Percentiles rank a stretch among this genome's conserved stretches.
These are phyloP conservation scores for Dicroscelio sp. DNA, from an alignment of 2,888 invertebrate species.

Conservation along the genomic window DNA sequence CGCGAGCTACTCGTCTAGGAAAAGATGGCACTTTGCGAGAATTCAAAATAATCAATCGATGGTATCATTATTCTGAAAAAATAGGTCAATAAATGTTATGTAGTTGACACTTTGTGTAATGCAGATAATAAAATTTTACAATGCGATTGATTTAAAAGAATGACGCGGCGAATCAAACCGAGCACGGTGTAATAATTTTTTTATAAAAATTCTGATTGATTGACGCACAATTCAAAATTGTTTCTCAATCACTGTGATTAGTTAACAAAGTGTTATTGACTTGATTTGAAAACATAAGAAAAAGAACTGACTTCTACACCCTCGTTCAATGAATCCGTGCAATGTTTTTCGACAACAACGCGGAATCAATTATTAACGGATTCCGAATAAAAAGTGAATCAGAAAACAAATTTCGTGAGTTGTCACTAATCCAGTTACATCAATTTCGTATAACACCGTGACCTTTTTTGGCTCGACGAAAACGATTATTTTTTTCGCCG, in stretches of 20 bases:
- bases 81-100: no score
- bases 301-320: no score
- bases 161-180: conserved; percentile 1
- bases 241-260: neutral
- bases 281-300: neutral
- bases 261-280: neutral
- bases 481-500: neutral
- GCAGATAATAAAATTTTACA: neutral
- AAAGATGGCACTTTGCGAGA: no score
- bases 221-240: neutral
- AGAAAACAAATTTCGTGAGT: neutral
- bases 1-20: neutral
- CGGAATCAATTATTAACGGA: no score
- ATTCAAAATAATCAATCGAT: no score
- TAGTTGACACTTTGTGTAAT: neutral
- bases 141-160: conserved; percentile 7
- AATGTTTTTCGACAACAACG: neutral
- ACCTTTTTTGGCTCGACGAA: conserved; percentile 3
- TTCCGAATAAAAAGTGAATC: neutral
- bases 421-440: neutral
- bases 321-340: neutral
- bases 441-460: conserved; percentile 7
- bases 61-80: no score
- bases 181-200: neutral
- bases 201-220: neutral